Percentiles rank a stretch among this genome's conserved stretches.
phyloP scores from a whole-genome alignment of 2,888 invertebrate species.

The Operophtera brumata region DNA sequence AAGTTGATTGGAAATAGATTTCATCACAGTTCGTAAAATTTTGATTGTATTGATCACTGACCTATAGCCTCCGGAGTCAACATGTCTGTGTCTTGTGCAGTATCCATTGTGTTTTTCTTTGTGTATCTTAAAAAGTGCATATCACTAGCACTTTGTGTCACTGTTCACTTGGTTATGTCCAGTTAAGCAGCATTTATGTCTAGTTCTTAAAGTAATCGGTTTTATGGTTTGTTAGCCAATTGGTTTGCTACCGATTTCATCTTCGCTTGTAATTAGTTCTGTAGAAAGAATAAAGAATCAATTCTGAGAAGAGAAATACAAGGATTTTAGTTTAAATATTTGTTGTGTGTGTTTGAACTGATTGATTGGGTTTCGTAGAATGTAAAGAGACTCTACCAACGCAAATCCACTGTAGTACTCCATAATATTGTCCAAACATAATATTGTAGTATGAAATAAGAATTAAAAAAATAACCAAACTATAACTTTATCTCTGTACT shows the following conservation, averaged over 20 bases:
- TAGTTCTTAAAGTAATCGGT: slow-evolving; percentile 14
- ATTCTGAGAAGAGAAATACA: not conserved
- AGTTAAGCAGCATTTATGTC: slow-evolving; percentile 8
- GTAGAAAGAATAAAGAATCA: not conserved
- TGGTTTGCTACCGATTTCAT: not conserved
- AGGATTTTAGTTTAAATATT: not conserved
- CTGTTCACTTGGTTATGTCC: slow-evolving; percentile 18
- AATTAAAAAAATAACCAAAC: too few relatives aligned
- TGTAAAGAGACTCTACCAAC: too few relatives aligned
- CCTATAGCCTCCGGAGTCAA: slow-evolving; percentile 72
- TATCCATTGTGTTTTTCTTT: slow-evolving; percentile 55
- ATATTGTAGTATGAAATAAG: too few relatives aligned
- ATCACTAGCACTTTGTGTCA: slow-evolving; percentile 17
- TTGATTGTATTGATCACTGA: slow-evolving; percentile 50
- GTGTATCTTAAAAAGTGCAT: slow-evolving; percentile 31
- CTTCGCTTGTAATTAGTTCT: not conserved
- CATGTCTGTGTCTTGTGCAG: slow-evolving; percentile 62
- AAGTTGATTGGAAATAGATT: slow-evolving; percentile 5
- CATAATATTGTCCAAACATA: too few relatives aligned
- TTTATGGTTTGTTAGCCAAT: slow-evolving; percentile 14
- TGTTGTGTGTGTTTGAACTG: not conserved
- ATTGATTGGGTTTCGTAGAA: too few relatives aligned
- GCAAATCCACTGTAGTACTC: too few relatives aligned
- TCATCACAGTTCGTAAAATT: slow-evolving; percentile 38
- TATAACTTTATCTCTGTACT: too few relatives aligned